Conservation (phyloP, 2,797 vertebrate species). For the Siniperca scherzeri region DNA sequence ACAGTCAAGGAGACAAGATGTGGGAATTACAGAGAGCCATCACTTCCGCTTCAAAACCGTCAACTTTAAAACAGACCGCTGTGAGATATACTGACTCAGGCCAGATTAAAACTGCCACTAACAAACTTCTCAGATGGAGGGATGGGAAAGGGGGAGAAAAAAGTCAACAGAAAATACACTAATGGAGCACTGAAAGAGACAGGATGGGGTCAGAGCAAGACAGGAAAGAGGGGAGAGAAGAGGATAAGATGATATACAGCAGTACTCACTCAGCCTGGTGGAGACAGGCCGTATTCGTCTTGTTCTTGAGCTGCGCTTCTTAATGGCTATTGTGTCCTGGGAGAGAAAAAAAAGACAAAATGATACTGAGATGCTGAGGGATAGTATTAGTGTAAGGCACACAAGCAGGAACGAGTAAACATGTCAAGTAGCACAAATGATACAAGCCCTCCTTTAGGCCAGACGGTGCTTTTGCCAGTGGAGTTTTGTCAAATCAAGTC, state of each 20-base stretch:
- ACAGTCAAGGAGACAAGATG: neutral
- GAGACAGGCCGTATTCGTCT: constrained; percentile 90
- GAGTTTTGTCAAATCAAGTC: constrained; percentile 19
- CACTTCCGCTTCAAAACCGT: constrained; percentile 24
- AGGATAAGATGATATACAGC: constrained; percentile 51
- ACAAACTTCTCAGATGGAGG: constrained; percentile 40
- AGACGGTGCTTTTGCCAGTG: neutral
- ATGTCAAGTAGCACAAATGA: neutral
- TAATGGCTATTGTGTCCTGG: constrained; percentile 93
- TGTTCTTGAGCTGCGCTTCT: constrained; percentile 88
- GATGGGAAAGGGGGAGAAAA: constrained; percentile 24
- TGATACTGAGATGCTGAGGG: constrained; percentile 66
- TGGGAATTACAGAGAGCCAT: constrained; percentile 29
- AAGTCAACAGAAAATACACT: constrained; percentile 41
- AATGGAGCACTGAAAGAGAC: constrained; percentile 56
- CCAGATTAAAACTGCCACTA: constrained; percentile 52
- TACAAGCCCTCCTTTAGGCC: neutral
- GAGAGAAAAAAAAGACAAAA: constrained; percentile 22
- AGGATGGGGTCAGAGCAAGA: constrained; percentile 43
- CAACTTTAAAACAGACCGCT: constrained; percentile 41
- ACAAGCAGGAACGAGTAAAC: neutral
- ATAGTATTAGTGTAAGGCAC: constrained; percentile 2
- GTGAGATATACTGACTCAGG: constrained; percentile 25
- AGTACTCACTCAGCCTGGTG: constrained; percentile 84
- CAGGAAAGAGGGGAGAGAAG: constrained; percentile 14